These are phyloP conservation scores for Sarcophaga subvicina DNA, from an alignment of 2,888 invertebrate genomes.

Conservation along the genomic window DNA sequence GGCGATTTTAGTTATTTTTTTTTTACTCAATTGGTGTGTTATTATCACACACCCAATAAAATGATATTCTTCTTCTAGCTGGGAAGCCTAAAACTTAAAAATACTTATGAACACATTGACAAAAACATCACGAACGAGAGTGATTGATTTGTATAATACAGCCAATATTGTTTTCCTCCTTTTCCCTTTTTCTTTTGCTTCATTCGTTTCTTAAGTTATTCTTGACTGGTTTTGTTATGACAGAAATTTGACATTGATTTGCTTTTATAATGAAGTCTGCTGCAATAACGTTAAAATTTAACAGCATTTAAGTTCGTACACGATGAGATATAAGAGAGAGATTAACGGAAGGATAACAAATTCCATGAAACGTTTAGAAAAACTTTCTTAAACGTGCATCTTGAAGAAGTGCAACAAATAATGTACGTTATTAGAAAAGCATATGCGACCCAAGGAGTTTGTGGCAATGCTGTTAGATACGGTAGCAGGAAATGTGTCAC, in stretches of 20 bases:
- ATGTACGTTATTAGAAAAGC: too few relatives aligned
- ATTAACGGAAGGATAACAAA: too few relatives aligned
- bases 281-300: background rate
- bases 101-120: background rate
- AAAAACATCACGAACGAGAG: slow-evolving; percentile 28
- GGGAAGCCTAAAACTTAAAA: background rate
- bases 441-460: too few relatives aligned
- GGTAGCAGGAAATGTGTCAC: too few relatives aligned
- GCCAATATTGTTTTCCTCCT: background rate
- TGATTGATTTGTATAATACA: slow-evolving; percentile 24
- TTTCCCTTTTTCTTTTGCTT: background rate
- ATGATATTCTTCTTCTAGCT: background rate
- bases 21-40: too few relatives aligned
- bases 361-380: too few relatives aligned
- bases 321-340: too few relatives aligned
- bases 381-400: too few relatives aligned
- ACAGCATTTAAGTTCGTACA: background rate
- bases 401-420: too few relatives aligned
- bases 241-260: slow-evolving; percentile 39
- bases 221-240: slow-evolving; percentile 35
- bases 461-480: too few relatives aligned
- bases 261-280: background rate
- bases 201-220: background rate
- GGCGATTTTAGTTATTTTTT: too few relatives aligned
- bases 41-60: background rate